phyloP scores from a whole-genome alignment of 2,888 invertebrate genomes.

The Heliconius charithonia region DNA sequence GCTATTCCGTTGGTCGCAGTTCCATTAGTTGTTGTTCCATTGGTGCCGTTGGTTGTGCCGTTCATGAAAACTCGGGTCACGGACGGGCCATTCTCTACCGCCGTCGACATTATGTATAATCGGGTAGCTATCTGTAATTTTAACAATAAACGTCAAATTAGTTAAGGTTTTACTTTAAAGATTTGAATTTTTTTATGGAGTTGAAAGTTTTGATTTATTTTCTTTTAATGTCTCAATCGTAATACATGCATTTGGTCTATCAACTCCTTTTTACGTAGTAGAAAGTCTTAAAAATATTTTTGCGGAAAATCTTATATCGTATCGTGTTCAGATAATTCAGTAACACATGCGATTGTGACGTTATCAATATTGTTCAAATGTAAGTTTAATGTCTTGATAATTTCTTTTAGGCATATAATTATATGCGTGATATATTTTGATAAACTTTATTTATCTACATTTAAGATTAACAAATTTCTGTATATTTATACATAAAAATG shows the following conservation, averaged over 20 bases:
- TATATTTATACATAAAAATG: no score
- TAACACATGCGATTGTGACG: background rate
- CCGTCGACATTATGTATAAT: conserved; percentile 58
- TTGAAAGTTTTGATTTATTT: no score
- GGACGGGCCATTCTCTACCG: conserved; percentile 54
- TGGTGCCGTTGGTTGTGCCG: conserved; percentile 40
- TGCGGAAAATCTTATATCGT: background rate
- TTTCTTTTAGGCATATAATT: no score
- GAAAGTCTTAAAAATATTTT: background rate
- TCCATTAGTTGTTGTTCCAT: conserved; percentile 49
- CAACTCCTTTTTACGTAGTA: background rate
- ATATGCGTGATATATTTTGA: no score
- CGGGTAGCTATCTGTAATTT: background rate
- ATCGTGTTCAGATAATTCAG: background rate
- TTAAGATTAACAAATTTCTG: no score
- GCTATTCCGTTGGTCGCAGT: conserved; percentile 46
- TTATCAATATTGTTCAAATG: background rate
- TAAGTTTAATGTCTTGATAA: no score
- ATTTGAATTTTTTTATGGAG: background rate
- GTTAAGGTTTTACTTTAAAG: background rate
- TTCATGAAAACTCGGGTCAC: conserved; percentile 51
- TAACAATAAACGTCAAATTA: background rate
- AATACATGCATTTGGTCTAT: background rate
- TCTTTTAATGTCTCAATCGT: background rate
- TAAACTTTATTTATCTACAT: no score